Percentiles rank a stretch among this genome's conserved stretches.
phyloP scores from a whole-genome alignment of 2,888 invertebrate species.

The Blastobasis lacticolella region DNA sequence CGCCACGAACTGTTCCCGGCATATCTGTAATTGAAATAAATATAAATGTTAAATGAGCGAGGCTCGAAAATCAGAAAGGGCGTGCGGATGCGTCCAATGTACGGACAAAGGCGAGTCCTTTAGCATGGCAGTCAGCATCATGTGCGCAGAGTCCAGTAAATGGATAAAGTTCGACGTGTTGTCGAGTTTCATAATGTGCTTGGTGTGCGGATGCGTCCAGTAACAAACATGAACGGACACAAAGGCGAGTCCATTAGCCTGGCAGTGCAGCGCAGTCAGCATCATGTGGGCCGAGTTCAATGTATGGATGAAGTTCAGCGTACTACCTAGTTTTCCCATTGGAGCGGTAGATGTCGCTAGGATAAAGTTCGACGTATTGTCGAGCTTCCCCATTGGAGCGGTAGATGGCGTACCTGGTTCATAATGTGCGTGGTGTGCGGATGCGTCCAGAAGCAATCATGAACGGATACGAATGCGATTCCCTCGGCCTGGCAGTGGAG shows the following conservation, averaged over 20 bases:
- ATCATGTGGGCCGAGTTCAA: not conserved
- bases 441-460: conserved; percentile 99
- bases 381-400: not conserved
- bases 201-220: conserved; percentile 96
- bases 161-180: conserved; percentile 60
- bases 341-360: too few relatives aligned
- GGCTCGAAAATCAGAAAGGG: too few relatives aligned
- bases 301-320: not conserved
- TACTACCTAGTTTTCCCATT: too few relatives aligned
- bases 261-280: conserved; percentile 68
- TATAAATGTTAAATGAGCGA: not conserved
- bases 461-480: conserved; percentile 95
- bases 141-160: not conserved
- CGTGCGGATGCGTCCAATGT: conserved; percentile 97
- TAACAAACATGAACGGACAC: conserved; percentile 99
- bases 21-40: conserved; percentile 78
- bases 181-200: conserved; percentile 88
- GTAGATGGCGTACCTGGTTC: conserved; percentile 80
- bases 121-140: conserved; percentile 63
- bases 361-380: not conserved
- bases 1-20: conserved; percentile 98
- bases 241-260: conserved; percentile 88
- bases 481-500: conserved; percentile 87
- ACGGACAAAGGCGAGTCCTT: conserved; percentile 94
- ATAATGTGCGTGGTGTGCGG: conserved; percentile 88